Base-by-base conservation (phyloP, 2,888 invertebrate genomes). In the Drosophila formosana region DNA sequence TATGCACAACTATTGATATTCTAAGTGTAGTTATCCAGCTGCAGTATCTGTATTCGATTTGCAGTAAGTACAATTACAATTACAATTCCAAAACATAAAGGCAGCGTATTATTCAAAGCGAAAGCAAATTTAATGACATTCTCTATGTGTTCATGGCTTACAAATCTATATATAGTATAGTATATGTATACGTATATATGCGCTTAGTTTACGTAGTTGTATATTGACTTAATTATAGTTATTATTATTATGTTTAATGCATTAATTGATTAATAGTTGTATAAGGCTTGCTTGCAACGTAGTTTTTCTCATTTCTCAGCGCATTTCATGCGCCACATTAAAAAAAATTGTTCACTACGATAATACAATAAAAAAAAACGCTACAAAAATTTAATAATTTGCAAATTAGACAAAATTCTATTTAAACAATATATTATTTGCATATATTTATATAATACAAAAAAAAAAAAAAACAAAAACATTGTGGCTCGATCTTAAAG, bases 261-360 rank as follows among this genome's bases (percentile, higher is more conserved):
- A 23, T 68, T 75, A 71, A 74, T 81, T 71, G 74, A 68, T 71
- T 79, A 82, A 78, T 82, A 78, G 75, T 78, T 74, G 66, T 80
- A 75, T 81, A 80, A 80, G 81, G 78, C 78, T 78, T 79, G 75
- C 71, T 72, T 81, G 75, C 75, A 75, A 79, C 72, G 61, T 81
- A 78, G 81, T 76, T 76, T 60, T 43, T 47, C 47, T 47, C 46
- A 23, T 62, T 47, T 55, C 37, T 53, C n/a, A 51, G 55, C 86
- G 86, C 85, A 85, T 85, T 85, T 69, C 46, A 89, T 89, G 89
- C 88, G 70, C 66, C 57, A 58, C 32, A 62, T 72, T 45, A 18
- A 56, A 56, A 56, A 74, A 56, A 60, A 66, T 60, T 47, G 11
- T 60, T 39, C 51, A 41, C 64, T 52, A 56, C 64, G 39, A 39